phyloP scores from a whole-genome alignment of 2,113 vertebrate species.

The Pelobates fuscus region DNA sequence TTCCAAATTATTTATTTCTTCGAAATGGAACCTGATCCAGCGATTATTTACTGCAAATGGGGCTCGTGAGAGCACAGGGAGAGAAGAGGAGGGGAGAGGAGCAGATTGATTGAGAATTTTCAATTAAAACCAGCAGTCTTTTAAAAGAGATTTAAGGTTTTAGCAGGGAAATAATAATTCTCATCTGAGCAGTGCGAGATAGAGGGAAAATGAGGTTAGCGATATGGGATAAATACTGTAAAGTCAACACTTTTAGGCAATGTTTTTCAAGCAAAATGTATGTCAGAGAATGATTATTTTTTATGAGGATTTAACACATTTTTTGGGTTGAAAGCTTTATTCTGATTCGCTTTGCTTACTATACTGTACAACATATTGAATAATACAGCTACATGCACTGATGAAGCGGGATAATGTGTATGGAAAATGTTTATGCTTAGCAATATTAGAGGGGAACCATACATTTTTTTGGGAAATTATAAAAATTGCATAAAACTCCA shows the following conservation, averaged over 20 bases:
- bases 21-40: conserved; percentile 56
- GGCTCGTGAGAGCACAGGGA: conserved; percentile 54
- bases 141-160: conserved; percentile 66
- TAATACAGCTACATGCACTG: too few relatives aligned
- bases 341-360: too few relatives aligned
- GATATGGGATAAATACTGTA: neutral
- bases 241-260: neutral
- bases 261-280: neutral
- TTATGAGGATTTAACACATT: too few relatives aligned
- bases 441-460: too few relatives aligned
- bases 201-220: neutral
- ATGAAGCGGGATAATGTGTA: too few relatives aligned
- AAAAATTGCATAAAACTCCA: too few relatives aligned
- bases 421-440: too few relatives aligned
- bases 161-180: conserved; percentile 59
- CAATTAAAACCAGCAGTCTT: conserved; percentile 71
- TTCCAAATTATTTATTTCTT: conserved; percentile 66
- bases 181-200: conserved; percentile 24
- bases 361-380: too few relatives aligned
- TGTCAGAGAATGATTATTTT: neutral
- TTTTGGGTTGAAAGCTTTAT: too few relatives aligned
- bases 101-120: conserved; percentile 63
- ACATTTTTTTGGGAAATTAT: too few relatives aligned
- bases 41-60: conserved; percentile 67
- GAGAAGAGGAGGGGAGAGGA: conserved; percentile 34